Conservation (phyloP, 2,113 vertebrate genomes). For the Montifringilla adamsi region DNA sequence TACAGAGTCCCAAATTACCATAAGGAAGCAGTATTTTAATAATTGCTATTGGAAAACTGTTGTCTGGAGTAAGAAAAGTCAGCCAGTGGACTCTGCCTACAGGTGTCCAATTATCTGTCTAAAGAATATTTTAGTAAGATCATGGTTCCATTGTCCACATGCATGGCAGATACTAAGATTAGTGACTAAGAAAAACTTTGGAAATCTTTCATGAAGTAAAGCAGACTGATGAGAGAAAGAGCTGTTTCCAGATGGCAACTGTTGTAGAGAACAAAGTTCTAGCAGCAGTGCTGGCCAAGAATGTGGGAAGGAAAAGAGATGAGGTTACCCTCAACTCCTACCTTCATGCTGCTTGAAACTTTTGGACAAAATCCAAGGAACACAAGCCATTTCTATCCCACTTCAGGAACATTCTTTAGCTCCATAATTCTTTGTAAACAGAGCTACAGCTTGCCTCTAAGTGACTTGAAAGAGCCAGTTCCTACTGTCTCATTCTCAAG, state of each 20-base stretch:
- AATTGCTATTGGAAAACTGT: not conserved
- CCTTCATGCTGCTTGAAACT: conserved; percentile 14
- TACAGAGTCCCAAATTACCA: not conserved
- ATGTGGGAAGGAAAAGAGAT: not conserved
- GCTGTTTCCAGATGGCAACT: not conserved
- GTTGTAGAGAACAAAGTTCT: not conserved
- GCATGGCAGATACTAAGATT: not conserved
- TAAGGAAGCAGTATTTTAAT: not conserved
- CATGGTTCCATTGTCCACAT: not conserved
- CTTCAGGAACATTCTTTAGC: not conserved
- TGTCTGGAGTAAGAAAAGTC: not conserved
- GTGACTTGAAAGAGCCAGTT: not conserved
- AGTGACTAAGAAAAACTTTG: not conserved
- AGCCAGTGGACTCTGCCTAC: not conserved
- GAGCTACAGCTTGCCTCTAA: not conserved
- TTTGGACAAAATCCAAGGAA: conserved; percentile 33
- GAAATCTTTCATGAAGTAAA: not conserved
- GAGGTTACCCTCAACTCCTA: conserved; percentile 34
- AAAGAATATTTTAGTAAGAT: not conserved
- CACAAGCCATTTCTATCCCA: not conserved
- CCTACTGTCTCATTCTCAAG: not conserved
- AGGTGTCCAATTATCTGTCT: not conserved
- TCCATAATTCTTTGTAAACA: conserved; percentile 1
- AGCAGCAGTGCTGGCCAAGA: not conserved
- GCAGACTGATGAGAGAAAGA: not conserved